phyloP scores from a whole-genome alignment of 1,140 invertebrate genomes.

The Zelostemma sp. region DNA sequence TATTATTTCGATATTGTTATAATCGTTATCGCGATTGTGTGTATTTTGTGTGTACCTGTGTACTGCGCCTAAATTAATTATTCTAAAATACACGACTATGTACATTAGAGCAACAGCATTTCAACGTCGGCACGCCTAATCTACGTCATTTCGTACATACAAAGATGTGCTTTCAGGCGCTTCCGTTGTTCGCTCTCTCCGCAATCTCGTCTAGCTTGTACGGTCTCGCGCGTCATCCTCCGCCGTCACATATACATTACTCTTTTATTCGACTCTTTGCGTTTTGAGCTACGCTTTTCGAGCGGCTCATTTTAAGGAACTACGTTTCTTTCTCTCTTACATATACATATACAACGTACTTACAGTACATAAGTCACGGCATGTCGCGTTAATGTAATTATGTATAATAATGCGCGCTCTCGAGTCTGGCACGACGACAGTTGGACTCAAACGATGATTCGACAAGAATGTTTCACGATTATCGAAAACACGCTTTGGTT shows the following conservation, averaged over 20 bases:
- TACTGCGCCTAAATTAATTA: slow-evolving; percentile 47
- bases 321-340: slow-evolving; percentile 36
- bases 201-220: slow-evolving; percentile 10
- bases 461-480: background rate
- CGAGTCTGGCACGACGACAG: slow-evolving; percentile 28
- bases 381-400: slow-evolving; percentile 40
- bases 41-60: slow-evolving; percentile 36
- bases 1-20: slow-evolving; percentile 30
- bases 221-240: slow-evolving; percentile 15
- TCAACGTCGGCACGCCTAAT: slow-evolving; percentile 44
- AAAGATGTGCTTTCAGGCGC: slow-evolving; percentile 45
- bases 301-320: slow-evolving; percentile 46
- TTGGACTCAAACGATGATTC: slow-evolving; percentile 35
- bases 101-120: slow-evolving; percentile 63
- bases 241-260: slow-evolving; percentile 30
- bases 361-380: slow-evolving; percentile 46
- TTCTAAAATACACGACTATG: slow-evolving; percentile 60
- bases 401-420: slow-evolving; percentile 38
- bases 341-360: slow-evolving; percentile 47
- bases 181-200: slow-evolving; percentile 27
- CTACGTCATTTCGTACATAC: slow-evolving; percentile 40
- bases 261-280: slow-evolving; percentile 32
- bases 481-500: too few relatives aligned
- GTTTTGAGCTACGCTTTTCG: slow-evolving; percentile 39
- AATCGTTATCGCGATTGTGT: slow-evolving; percentile 38